Evolutionary conservation across 1,140 invertebrate species (phyloP).

Genomic region (Lasaia peninsularis): DNA sequence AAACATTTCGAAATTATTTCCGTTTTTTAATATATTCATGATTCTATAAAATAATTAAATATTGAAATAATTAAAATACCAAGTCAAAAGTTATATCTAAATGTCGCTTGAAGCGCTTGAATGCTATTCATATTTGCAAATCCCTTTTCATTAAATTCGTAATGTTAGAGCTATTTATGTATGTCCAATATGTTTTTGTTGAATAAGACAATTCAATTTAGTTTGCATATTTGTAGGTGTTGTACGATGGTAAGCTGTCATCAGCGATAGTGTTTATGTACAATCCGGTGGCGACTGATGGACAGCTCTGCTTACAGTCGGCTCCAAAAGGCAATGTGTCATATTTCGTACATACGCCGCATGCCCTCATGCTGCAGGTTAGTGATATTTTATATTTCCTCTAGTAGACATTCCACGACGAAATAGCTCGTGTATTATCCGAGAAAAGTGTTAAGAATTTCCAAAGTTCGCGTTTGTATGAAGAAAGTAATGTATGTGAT

Average conservation of each 20-base stretch:
- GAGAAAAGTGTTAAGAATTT: too few relatives aligned
- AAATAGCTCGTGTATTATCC: too few relatives aligned
- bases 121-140: background rate
- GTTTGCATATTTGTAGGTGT: slow-evolving; percentile 81
- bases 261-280: slow-evolving; percentile 99
- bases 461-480: too few relatives aligned
- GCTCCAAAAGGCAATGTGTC: slow-evolving; percentile 97
- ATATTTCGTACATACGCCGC: slow-evolving; percentile 99
- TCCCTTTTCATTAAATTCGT: background rate
- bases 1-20: too few relatives aligned
- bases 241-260: slow-evolving; percentile 98
- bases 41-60: too few relatives aligned
- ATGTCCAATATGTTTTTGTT: background rate
- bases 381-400: background rate
- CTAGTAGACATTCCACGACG: too few relatives aligned
- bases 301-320: slow-evolving; percentile 98
- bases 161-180: background rate
- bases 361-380: slow-evolving; percentile 98
- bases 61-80: too few relatives aligned
- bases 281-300: slow-evolving; percentile 98
- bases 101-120: background rate
- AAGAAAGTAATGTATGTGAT: too few relatives aligned
- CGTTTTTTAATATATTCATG: too few relatives aligned
- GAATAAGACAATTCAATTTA: background rate
- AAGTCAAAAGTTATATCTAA: background rate